Evolutionary conservation across 2,797 vertebrate genomes (phyloP), one percentile per base, ranked within the genome.

Genomic region (Anguilla pacifica): DNA sequence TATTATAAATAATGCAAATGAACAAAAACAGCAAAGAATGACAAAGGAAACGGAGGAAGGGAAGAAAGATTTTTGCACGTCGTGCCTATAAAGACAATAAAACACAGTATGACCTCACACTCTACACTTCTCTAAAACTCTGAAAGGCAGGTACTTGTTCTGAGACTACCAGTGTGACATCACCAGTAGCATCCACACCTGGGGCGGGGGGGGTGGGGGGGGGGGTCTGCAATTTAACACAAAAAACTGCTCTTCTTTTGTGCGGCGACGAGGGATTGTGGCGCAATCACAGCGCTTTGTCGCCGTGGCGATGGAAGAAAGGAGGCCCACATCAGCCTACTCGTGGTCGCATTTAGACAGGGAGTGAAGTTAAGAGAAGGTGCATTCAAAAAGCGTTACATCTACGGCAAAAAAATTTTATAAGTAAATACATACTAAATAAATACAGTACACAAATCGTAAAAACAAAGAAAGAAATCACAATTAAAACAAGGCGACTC

Each of bases 141-240:
- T 35, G 22, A 64, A 85, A 85, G 84, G 84, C 84, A 85, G 35
- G 55, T 22, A n/a, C 28, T 22, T 17, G 84, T 17, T 64, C 43
- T 85, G 53, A 59, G 83, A 85, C 61, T 35, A 85, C 13, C 57
- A 85, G 84, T 59, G 57, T 39, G 57, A 64, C 55, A 35, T 22
- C 84, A 22, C 35, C 83, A 84, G 51, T 25, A 59, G 83, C 53
- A 59, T 7, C 15, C 31, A 43, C 84, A 39, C 55, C 35, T 61
- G 55, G 77, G 57, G 31, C 19, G 11, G 35, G 57, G 31, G 57
- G 25, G 19, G 35, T 15, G 55, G 53, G 10, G 49, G 49, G 49
- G 51, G 51, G 51, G 51, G 6, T 13, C 53, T 53, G 53, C 83
- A 84, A 84, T 84, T 84, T 57, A 57, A 28, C 83, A 84, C 55